Conservation (phyloP, 2,113 vertebrate genomes). For the Rhinolophus sinicus region DNA sequence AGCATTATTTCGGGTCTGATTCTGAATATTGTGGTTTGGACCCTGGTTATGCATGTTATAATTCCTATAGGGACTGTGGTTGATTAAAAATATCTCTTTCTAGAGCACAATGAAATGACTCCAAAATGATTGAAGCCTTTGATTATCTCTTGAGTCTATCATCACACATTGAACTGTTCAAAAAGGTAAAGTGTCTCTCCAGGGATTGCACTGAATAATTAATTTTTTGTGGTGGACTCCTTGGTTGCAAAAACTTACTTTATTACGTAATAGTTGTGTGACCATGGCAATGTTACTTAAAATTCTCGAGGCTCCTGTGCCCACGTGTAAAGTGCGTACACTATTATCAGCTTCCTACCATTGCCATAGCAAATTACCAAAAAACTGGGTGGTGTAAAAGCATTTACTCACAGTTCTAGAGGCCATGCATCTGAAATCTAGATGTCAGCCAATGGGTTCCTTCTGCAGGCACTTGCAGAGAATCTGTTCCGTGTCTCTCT, state of each 20-base stretch:
- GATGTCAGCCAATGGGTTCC: background rate
- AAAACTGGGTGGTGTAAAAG: background rate
- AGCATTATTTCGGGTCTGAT: background rate
- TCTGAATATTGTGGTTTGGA: background rate
- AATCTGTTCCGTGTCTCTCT: accelerated
- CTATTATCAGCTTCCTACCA: background rate
- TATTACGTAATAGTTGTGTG: background rate
- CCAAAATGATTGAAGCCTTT: background rate
- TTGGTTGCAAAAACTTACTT: background rate
- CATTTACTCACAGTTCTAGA: background rate
- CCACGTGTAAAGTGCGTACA: background rate
- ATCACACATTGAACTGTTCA: background rate
- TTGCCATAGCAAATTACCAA: background rate
- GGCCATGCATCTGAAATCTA: background rate
- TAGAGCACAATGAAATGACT: background rate
- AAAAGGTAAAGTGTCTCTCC: background rate
- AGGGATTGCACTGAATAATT: background rate
- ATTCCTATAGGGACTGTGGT: background rate
- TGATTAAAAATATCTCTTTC: background rate
- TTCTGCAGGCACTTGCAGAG: background rate
- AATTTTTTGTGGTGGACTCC: background rate
- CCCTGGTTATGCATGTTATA: background rate
- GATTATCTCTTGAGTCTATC: background rate
- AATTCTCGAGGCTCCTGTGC: background rate
- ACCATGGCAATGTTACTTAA: background rate